Base-by-base conservation (phyloP, 2,888 invertebrate genomes). In the Parapristionchus giblindavisi region DNA sequence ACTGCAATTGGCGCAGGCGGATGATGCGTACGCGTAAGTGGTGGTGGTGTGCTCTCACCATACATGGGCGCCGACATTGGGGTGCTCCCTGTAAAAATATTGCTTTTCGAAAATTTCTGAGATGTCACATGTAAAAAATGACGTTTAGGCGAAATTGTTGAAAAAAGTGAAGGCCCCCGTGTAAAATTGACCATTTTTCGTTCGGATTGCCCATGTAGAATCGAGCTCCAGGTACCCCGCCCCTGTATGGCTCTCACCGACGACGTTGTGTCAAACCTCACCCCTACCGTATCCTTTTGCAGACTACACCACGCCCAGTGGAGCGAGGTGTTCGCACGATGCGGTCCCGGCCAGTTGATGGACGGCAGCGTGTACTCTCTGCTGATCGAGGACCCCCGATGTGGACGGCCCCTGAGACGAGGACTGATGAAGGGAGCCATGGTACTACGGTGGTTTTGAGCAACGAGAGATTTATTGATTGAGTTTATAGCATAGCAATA, bases 301-400 rank as follows among this genome's bases (percentile, higher is more conserved):
- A 70, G 66, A 21, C 58, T 66, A 40, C 56, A 40, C 14, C 73
- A 71, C 60, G 43, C 75, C 40, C 24, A 32, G 70, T 68, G 54
- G 73, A 48, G 60, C 3, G 73, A 75, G 56, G 51, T 79, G 40
- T 75, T 72, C 52, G 6, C 34, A 14, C 58, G 70, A 3, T 36
- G 40, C 4, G 75, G 76, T 29, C 75, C 77, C 11, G 36, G 68
- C 52, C 71, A 77, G 34, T 43, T 80, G 32, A 68, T 68, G 6
- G 80, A 84, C 76, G 84, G 84, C 29, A 63, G 75, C 14, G 75
- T 79, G 1, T 52, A 83, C 52, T 75, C 80, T 24, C 74, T 86
- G 58, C 72, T 84, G 51, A 76, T 85, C 34, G 84, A 85, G 75
- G 70, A 71, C 29, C 70, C 54, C 6, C 54, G 70, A 5, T 56